Percentiles rank a stretch among this genome's conserved stretches.
Conservation (phyloP, 2,888 invertebrate species). For the Oxytorus armatus region DNA sequence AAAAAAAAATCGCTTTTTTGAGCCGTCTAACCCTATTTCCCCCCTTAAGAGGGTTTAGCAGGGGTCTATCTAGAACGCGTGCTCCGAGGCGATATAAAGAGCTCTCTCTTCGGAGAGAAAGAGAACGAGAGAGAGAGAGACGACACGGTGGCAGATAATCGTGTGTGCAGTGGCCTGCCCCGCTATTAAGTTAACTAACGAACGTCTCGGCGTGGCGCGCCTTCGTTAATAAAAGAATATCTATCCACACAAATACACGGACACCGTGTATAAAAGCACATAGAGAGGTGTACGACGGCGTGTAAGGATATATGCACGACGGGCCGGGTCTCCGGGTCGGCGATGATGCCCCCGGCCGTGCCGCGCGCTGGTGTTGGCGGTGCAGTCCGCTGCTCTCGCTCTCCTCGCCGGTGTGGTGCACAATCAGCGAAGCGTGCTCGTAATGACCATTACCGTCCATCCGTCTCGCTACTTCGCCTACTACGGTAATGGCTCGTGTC, state of each 20-base stretch:
- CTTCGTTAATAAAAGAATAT: constrained; percentile 81
- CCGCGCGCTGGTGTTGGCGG: constrained; percentile 52
- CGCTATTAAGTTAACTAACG: constrained; percentile 80
- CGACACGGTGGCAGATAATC: constrained; percentile 51
- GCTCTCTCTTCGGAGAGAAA: no score
- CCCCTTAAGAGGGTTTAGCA: constrained; percentile 41
- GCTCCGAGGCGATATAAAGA: constrained; percentile 62
- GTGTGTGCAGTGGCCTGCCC: constrained; percentile 74
- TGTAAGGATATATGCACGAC: constrained; percentile 67
- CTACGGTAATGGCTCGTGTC: constrained; percentile 82
- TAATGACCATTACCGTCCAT: constrained; percentile 84
- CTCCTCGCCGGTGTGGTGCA: constrained; percentile 80
- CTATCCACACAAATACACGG: constrained; percentile 26
- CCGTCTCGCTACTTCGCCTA: constrained; percentile 80
- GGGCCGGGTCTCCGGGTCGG: constrained; percentile 83
- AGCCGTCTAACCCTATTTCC: no score
- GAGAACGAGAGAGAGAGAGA: not conserved
- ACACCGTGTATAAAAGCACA: constrained; percentile 4
- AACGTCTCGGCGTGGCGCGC: constrained; percentile 76
- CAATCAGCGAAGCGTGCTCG: constrained; percentile 84
- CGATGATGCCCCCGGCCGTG: constrained; percentile 83
- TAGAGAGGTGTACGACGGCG: constrained; percentile 34
- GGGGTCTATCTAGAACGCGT: constrained; percentile 56
- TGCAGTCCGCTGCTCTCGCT: constrained; percentile 50
- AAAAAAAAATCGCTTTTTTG: no score